phyloP scores from a whole-genome alignment of 2,797 vertebrate genomes.

The Ciconia nigra region DNA sequence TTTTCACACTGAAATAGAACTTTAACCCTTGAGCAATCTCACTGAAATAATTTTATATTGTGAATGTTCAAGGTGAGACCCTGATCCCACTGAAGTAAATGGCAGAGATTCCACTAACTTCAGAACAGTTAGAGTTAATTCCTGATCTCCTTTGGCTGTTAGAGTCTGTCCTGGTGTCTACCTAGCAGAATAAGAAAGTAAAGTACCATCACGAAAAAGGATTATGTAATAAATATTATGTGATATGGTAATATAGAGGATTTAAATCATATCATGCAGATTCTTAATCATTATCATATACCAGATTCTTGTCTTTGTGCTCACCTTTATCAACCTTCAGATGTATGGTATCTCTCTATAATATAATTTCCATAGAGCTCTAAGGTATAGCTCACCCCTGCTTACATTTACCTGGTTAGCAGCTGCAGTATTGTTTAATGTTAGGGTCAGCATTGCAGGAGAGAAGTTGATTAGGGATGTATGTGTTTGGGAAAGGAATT shows the following conservation, averaged over 20 bases:
- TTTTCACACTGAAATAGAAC: neutral
- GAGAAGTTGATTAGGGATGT: neutral
- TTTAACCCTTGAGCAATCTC: neutral
- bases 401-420: neutral
- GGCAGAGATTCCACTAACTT: neutral
- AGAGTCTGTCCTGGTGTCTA: neutral
- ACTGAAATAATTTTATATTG: neutral
- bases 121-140: neutral
- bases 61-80: neutral
- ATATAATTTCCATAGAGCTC: neutral
- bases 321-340: neutral
- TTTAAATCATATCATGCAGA: neutral
- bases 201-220: neutral
- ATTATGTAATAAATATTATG: neutral
- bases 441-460: neutral
- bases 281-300: neutral
- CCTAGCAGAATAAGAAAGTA: neutral
- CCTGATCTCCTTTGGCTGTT: neutral
- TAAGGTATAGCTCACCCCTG: neutral
- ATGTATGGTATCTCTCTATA: neutral
- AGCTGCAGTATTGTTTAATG: neutral
- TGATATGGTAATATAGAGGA: neutral
- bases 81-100: neutral
- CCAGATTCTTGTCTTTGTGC: neutral
- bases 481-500: neutral